Evolutionary conservation across 2,888 invertebrate genomes (phyloP), one percentile per base, ranked within the genome.

Genomic region (Antitype chi): DNA sequence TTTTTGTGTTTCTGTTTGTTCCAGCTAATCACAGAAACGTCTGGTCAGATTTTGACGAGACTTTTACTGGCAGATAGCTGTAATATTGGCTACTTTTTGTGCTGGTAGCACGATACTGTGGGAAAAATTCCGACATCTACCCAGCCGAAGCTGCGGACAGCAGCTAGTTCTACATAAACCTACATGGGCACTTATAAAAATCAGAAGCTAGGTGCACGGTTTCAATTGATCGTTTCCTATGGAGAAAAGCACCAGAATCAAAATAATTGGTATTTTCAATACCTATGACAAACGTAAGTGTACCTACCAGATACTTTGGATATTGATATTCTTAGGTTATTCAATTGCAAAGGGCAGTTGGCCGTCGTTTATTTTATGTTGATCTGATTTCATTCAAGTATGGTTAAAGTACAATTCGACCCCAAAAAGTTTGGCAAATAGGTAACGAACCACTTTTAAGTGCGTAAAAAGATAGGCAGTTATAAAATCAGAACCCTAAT

Each of bases 281-380:
- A 43, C 28, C 38, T n/a, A 0, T n/a, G 49, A 23, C 6, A 62
- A 28, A 20, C 6, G n/a, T 55, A 71, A 71, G 0, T 78, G 25
- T 4, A 49, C 25, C 15, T 1, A 70, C 13, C 17, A 47, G 13
- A 11, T 23, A 13, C 25, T 38, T 38, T 38, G 20, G 25, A 32
- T 23, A 32, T 23, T 17, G 25, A 32, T 60, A 60, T 53, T 53
- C n/a, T n/a, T 43, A 23, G 8, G n/a, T 43, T 59, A 59, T 60
- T 70, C 15, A 52, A 78, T 53, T 80, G 17, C 15, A 25, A 53
- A 49, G 15, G 32, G 17, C 52, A 38, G 49, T 49, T n/a, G 9
- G 28, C 43, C n/a, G 15, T 47, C 23, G 4, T 60, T 60, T 70
- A 52, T 53, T 69, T 79, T 1, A 49, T 23, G n/a, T 28, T 23